Conservation (phyloP, 2,888 invertebrate species). For the Hirtodrosophila duncani region DNA sequence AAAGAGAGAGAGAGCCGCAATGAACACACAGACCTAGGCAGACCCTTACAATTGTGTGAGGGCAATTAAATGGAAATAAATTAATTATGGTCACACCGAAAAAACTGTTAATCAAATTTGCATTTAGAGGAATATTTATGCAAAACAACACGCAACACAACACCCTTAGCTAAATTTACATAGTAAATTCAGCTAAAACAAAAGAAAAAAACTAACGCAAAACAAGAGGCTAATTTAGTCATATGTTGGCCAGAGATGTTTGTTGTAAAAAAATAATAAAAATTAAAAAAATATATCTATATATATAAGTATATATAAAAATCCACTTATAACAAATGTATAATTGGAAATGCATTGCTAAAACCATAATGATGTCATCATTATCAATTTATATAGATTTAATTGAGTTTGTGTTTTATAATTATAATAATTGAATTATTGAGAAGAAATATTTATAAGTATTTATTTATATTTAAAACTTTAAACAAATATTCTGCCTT, state of each 20-base stretch:
- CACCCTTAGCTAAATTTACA: conserved; percentile 64
- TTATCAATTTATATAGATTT: too few relatives aligned
- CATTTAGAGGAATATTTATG: conserved; percentile 62
- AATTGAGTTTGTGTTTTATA: too few relatives aligned
- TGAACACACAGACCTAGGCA: conserved; percentile 5
- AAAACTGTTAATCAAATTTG: conserved; percentile 72
- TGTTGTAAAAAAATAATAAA: conserved; percentile 1
- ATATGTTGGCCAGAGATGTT: conserved; percentile 44
- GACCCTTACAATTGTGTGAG: too few relatives aligned
- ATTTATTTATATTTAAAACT: too few relatives aligned
- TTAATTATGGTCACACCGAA: conserved; percentile 30
- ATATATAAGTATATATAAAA: conserved; percentile 10
- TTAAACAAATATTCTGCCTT: too few relatives aligned
- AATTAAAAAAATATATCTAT: conserved; percentile 4
- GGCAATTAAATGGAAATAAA: conserved; percentile 39
- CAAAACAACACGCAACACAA: conserved; percentile 23
- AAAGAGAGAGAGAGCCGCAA: not conserved
- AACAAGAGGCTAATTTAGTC: conserved; percentile 38
- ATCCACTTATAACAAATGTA: not conserved
- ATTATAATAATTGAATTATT: too few relatives aligned
- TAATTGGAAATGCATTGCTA: too few relatives aligned
- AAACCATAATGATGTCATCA: too few relatives aligned
- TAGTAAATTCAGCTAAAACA: conserved; percentile 57
- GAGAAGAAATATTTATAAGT: too few relatives aligned
- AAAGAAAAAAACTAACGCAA: conserved; percentile 7